Evolutionary conservation across 2,797 vertebrate genomes (phyloP).

Genomic region (Sardinella longiceps): DNA sequence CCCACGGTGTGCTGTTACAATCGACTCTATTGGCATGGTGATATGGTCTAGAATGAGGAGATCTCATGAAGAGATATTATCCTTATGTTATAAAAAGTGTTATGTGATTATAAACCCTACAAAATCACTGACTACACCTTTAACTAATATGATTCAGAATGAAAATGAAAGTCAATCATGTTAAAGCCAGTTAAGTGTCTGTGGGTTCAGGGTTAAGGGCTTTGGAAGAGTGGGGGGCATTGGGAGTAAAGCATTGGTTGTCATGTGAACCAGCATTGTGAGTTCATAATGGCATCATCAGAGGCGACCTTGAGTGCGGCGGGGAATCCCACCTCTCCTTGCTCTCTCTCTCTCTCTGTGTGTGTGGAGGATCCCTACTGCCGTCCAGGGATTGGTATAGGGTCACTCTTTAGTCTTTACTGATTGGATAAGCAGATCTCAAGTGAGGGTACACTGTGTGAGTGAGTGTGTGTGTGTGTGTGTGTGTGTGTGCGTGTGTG

Average conservation of each 20-base stretch:
- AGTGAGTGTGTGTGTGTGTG: not conserved
- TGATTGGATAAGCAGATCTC: constrained; percentile 15
- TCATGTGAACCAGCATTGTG: not conserved
- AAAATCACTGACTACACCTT: too few species aligned
- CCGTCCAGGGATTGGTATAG: not conserved
- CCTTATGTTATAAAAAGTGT: too few species aligned
- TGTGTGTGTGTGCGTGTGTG: not conserved
- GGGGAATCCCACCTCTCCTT: not conserved
- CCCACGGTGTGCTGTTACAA: not conserved
- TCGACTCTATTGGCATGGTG: not conserved
- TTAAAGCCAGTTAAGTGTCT: too few species aligned
- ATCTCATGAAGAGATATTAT: too few species aligned
- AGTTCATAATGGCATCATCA: not conserved
- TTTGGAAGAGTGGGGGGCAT: too few species aligned
- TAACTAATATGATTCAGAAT: too few species aligned
- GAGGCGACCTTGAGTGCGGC: too few species aligned
- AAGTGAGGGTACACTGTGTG: constrained; percentile 31
- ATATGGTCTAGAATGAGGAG: not conserved
- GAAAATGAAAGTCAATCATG: too few species aligned
- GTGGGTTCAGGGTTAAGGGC: too few species aligned
- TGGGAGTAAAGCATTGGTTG: too few species aligned
- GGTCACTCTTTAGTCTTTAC: not conserved
- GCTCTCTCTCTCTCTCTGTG: not conserved
- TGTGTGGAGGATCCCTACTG: not conserved
- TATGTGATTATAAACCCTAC: too few species aligned